Conservation (phyloP, 2,797 vertebrate genomes). For the Melanotaenia parkinsoni region DNA sequence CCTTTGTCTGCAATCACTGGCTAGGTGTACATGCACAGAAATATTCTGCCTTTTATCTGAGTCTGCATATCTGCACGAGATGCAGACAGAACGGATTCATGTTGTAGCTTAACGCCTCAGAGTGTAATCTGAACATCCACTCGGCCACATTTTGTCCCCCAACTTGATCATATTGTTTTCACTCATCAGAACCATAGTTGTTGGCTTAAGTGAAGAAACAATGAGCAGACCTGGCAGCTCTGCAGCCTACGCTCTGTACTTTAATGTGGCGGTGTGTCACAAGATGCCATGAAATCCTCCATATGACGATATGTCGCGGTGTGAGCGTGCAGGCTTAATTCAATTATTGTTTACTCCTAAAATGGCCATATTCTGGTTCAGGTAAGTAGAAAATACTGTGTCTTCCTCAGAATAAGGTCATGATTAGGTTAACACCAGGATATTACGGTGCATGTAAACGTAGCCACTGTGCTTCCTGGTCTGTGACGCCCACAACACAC, state of each 20-base stretch:
- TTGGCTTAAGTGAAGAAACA: not conserved
- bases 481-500: slow-evolving; percentile 43
- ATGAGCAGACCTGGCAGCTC: not conserved
- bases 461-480: slow-evolving; percentile 45
- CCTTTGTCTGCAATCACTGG: slow-evolving; percentile 43
- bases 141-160: no score
- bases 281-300: not conserved
- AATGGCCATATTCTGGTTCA: not conserved
- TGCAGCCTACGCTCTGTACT: not conserved
- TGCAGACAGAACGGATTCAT: not conserved
- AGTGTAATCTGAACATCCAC: not conserved
- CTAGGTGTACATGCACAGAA: not conserved
- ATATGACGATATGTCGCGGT: not conserved
- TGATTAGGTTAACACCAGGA: no score
- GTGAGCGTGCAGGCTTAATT: not conserved
- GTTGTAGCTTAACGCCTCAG: no score
- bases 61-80: not conserved
- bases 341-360: not conserved
- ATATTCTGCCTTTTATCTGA: not conserved
- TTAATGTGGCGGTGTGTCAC: not conserved
- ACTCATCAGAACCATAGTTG: not conserved
- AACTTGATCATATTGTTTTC: not conserved
- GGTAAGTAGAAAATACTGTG: not conserved
- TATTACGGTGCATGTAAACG: not conserved
- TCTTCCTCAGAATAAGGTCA: not conserved